A percentile compares a stretch with the other conserved stretches of the same genome.
Evolutionary conservation across 2,888 invertebrate species (phyloP).

Genomic region (Apodemia arnacis): DNA sequence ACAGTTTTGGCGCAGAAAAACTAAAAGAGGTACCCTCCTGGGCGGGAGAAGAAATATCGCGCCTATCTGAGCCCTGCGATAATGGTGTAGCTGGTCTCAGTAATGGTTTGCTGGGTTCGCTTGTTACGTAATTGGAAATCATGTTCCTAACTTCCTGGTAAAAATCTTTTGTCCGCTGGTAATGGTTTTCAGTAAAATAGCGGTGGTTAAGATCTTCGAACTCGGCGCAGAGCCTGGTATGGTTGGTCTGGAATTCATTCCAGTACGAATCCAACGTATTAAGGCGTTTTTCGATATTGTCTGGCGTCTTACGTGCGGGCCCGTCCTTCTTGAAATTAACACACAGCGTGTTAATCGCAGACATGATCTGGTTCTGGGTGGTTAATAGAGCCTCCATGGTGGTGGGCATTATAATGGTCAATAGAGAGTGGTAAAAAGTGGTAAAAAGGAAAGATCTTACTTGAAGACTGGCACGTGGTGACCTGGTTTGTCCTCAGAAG

Average conservation of each 20-base stretch:
- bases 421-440: background rate
- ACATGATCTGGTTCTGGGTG: no score
- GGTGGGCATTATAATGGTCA: background rate
- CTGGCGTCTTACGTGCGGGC: no score
- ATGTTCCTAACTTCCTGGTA: background rate
- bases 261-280: constrained; percentile 6
- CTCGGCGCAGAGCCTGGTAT: constrained; percentile 21
- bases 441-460: background rate
- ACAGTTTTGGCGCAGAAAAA: background rate
- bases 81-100: constrained; percentile 21
- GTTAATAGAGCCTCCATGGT: no score
- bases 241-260: constrained; percentile 14
- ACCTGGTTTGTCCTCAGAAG: constrained; percentile 2
- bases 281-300: background rate
- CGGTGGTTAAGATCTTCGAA: constrained; percentile 21
- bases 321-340: background rate
- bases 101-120: constrained; percentile 14
- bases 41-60: background rate
- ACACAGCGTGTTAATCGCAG: background rate
- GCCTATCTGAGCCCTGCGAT: constrained; percentile 1
- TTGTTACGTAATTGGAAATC: no score
- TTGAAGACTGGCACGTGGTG: background rate
- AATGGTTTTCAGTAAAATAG: constrained; percentile 24
- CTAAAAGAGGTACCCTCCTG: constrained; percentile 11
- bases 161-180: constrained; percentile 7